Evolutionary conservation across 1,140 invertebrate genomes (phyloP).

Genomic region (Portunus trituberculatus): DNA sequence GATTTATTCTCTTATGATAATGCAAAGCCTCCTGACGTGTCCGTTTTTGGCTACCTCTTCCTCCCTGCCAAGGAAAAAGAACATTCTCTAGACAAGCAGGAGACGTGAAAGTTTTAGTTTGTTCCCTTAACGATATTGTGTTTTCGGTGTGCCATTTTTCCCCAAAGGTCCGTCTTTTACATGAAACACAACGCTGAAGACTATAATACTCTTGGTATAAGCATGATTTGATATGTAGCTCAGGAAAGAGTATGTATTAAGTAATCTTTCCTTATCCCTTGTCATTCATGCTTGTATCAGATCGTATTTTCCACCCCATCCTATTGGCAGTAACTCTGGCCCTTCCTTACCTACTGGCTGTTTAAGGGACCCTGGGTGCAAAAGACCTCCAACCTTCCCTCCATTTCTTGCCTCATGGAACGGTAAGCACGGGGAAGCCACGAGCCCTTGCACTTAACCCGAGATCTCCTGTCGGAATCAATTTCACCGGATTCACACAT

Average conservation of each 20-base stretch:
- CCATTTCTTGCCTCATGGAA: background rate
- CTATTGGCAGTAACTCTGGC: too few relatives aligned
- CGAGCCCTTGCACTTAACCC: background rate
- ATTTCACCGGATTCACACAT: constrained; percentile 16
- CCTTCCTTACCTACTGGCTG: too few relatives aligned
- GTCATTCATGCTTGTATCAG: too few relatives aligned
- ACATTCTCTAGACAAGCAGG: background rate
- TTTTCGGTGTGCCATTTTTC: background rate
- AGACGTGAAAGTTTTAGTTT: constrained; percentile 21
- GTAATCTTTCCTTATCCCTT: too few relatives aligned
- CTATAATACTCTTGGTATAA: too few relatives aligned
- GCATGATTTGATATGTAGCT: too few relatives aligned
- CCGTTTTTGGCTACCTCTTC: background rate
- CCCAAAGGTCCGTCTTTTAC: background rate
- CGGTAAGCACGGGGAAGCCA: background rate
- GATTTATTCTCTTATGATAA: constrained; percentile 16
- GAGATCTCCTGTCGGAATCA: background rate
- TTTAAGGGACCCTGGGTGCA: too few relatives aligned
- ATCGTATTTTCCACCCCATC: too few relatives aligned
- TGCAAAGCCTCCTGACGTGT: background rate
- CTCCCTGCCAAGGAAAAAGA: constrained; percentile 8
- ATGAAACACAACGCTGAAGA: too few relatives aligned
- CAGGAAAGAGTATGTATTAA: too few relatives aligned
- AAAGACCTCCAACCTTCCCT: background rate
- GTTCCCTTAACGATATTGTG: constrained; percentile 8